A percentile compares a stretch with the other conserved stretches of the same genome.
Evolutionary conservation across 2,888 invertebrate genomes (phyloP).

Genomic region (Dasypogon diadema): DNA sequence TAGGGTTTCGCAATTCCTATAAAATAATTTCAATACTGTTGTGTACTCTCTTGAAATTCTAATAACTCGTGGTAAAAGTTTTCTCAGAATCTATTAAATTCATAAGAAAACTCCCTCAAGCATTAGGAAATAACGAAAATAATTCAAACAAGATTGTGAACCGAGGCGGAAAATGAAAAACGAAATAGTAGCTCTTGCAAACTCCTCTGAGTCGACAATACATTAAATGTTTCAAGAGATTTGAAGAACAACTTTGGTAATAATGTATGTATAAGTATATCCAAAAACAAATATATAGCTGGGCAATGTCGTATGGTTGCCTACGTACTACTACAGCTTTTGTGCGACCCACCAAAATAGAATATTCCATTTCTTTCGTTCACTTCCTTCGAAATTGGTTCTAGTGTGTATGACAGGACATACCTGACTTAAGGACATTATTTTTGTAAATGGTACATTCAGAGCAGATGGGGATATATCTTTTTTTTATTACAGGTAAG

Average conservation of each 20-base stretch:
- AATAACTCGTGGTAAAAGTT: too few species aligned
- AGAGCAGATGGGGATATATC: neutral
- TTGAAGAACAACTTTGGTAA: neutral
- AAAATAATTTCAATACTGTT: too few species aligned
- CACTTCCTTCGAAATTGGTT: slow-evolving; percentile 25
- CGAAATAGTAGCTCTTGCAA: slow-evolving; percentile 43
- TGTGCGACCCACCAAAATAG: neutral
- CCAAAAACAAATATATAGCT: neutral
- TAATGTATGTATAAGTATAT: neutral
- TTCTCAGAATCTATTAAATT: slow-evolving; percentile 19
- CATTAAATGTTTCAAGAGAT: slow-evolving; percentile 38
- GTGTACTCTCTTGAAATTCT: too few species aligned
- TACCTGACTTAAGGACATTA: neutral
- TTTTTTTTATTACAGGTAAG: slow-evolving; percentile 21
- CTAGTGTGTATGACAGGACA: neutral
- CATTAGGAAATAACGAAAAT: slow-evolving; percentile 23
- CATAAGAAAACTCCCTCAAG: neutral
- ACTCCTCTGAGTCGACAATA: slow-evolving; percentile 19
- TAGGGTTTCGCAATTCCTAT: too few species aligned
- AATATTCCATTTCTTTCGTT: slow-evolving; percentile 30
- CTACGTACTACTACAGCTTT: neutral
- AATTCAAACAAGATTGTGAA: slow-evolving; percentile 50
- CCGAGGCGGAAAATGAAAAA: slow-evolving; percentile 53
- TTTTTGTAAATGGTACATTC: neutral
- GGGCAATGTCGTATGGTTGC: neutral